phyloP scores from a whole-genome alignment of 2,113 vertebrate genomes.

The Murina feae region DNA sequence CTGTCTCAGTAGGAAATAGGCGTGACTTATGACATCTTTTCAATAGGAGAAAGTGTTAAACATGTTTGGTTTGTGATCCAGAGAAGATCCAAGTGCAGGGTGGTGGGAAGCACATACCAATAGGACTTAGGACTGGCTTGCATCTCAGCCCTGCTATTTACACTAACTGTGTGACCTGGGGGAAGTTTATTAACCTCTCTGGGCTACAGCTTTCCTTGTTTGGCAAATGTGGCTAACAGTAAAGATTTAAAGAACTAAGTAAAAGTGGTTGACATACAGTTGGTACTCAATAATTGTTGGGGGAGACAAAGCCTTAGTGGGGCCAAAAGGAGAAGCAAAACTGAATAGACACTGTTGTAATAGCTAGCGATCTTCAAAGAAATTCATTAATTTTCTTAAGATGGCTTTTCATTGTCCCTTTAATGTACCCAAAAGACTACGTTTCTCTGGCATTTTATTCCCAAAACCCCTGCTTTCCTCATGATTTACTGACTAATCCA shows the following conservation, averaged over 20 bases:
- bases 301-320: background rate
- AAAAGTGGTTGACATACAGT: background rate
- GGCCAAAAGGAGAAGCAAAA: background rate
- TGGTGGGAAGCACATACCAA: background rate
- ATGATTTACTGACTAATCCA: constrained; percentile 12
- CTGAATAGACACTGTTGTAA: background rate
- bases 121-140: background rate
- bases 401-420: background rate
- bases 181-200: background rate
- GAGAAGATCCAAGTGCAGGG: background rate
- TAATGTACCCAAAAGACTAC: background rate
- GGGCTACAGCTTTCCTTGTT: background rate
- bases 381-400: constrained; percentile 48
- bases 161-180: background rate
- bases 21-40: background rate
- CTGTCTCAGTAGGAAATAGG: background rate
- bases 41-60: background rate
- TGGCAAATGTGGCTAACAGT: background rate
- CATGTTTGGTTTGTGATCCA: background rate
- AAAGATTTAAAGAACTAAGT: background rate
- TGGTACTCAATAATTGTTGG: background rate
- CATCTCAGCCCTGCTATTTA: background rate
- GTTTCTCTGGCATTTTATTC: constrained; percentile 3
- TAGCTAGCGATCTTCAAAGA: background rate
- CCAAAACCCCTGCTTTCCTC: constrained; percentile 2